Conservation (phyloP, 2,113 vertebrate species). For the Himantopus leucocephalus region DNA sequence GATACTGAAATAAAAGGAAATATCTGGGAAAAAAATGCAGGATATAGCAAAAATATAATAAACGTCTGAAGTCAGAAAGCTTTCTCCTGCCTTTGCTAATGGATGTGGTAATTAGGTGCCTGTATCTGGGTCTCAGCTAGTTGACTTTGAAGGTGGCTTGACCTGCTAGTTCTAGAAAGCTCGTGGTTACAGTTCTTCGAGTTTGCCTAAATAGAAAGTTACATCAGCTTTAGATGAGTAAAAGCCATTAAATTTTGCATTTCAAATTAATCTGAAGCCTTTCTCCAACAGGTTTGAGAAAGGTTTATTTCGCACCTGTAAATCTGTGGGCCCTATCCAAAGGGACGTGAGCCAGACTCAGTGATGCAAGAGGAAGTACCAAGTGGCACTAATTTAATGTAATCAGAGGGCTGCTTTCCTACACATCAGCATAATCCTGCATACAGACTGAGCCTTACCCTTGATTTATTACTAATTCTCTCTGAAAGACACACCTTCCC, state of each 20-base stretch:
- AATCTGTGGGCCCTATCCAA: not conserved
- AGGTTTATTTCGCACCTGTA: not conserved
- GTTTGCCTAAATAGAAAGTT: not conserved
- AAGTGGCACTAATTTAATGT: constrained; percentile 4
- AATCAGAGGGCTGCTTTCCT: constrained; percentile 27
- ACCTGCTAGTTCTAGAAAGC: not conserved
- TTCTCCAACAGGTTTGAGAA: not conserved
- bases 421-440: not conserved
- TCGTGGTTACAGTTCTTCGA: not conserved
- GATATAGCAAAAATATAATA: not conserved
- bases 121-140: not conserved
- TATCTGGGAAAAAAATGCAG: not conserved
- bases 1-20: not conserved
- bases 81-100: not conserved
- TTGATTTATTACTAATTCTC: not conserved
- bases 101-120: not conserved
- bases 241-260: not conserved
- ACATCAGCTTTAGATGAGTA: not conserved
- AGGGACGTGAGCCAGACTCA: not conserved
- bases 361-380: constrained; percentile 21
- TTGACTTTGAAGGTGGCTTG: not conserved
- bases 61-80: not conserved
- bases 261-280: not conserved
- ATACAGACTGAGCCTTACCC: not conserved
- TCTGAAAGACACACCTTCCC: not conserved